Base-by-base conservation (phyloP, 2,888 invertebrate genomes). In the Ophioninae sp. region DNA sequence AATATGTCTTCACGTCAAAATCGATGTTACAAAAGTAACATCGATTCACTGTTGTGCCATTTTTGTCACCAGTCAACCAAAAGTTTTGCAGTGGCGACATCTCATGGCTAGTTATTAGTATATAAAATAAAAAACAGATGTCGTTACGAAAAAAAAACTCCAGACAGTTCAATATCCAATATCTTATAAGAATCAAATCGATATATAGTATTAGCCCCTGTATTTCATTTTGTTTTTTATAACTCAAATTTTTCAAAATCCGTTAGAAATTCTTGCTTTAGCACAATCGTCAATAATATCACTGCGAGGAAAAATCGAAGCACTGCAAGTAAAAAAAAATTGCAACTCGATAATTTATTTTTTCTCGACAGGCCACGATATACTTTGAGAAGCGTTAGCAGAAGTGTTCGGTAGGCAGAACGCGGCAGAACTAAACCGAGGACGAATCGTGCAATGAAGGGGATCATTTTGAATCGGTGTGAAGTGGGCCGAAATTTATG, bases 401-500 rank as follows among this genome's bases (percentile, higher is more conserved):
- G 87, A 86, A 89, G 90, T 89, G 89, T 86, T 87, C 90, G 81
- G 86, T 71, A 85, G 83, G 89, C 89, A 87, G 87, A 88, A 86
- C 90, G 85, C 83, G 76, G 86, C 83, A 85, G 87, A 89, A 92
- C 92, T 92, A 91, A 79, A 90, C 87, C 51, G 68, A 75, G 73
- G 51, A 63, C 86, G 80, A 91, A 91, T 91, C 91, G 89, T 90
- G 92, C 92, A 93, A 93, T 93, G 93, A 93, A 93, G 93, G 93
- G 93, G 93, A 93, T 94, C 92, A 93, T 93, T 93, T 92, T 92
- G 93, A 93, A 93, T 93, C 93, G 93, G 93, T 93, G 93, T 93
- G 93, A 93, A 93, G 92, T 93, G 91, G 91, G 91, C 91, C 92
- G 93, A 94, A 94, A 94, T 94, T 94, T 94, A 94, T 94, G 92